A percentile compares a stretch with the other conserved stretches of the same genome.
Evolutionary conservation across 1,140 invertebrate species (phyloP).

Genomic region (Pollicipes pollicipes): DNA sequence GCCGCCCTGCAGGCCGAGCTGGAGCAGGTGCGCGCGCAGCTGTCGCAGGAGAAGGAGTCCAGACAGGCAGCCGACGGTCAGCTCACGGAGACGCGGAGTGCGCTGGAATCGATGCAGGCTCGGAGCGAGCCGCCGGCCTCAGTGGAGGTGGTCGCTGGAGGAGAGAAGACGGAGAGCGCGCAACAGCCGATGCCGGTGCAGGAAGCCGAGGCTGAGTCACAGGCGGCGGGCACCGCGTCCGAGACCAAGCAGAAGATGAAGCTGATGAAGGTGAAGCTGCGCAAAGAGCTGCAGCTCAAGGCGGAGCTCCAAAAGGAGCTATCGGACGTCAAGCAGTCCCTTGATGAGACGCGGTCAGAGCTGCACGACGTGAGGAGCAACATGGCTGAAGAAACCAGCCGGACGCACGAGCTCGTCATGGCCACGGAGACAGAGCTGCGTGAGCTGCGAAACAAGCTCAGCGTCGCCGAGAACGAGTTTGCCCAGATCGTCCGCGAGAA

Average conservation of each 20-base stretch:
- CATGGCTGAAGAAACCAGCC: background rate
- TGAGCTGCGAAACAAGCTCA: background rate
- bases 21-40: too few relatives aligned
- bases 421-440: background rate
- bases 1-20: too few relatives aligned
- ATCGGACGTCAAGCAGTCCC: background rate
- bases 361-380: background rate
- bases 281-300: background rate
- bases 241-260: background rate
- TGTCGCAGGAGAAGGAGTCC: too few relatives aligned
- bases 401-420: background rate
- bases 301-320: background rate
- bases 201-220: background rate
- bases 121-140: too few relatives aligned
- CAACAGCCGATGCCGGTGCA: background rate
- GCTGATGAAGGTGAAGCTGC: background rate
- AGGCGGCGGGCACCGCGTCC: background rate
- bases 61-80: background rate
- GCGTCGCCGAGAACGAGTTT: background rate
- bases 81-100: background rate
- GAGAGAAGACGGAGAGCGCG: background rate
- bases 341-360: background rate
- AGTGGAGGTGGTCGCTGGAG: too few relatives aligned
- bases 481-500: too few relatives aligned
- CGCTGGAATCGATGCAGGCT: background rate